Percentiles rank a stretch among this genome's conserved stretches.
Conservation (phyloP, 2,113 vertebrate species). For the Nycticorax nycticorax region DNA sequence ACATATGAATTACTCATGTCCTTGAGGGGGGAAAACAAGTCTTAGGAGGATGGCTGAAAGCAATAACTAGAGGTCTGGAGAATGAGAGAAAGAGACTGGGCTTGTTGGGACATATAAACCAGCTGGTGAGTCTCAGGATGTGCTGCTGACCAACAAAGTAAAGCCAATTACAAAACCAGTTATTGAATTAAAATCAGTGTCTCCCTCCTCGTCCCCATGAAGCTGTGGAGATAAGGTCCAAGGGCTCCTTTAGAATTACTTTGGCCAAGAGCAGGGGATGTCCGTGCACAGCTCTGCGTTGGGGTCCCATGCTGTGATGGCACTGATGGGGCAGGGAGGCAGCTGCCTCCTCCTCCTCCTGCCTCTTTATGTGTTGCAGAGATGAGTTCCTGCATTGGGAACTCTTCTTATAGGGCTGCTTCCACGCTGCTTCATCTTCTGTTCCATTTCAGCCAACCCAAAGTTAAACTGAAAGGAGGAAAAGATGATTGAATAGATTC, state of each 20-base stretch:
- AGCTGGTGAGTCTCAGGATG: not conserved
- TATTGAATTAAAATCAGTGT: not conserved
- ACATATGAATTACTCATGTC: not conserved
- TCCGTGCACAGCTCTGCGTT: fast-evolving
- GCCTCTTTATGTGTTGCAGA: not conserved
- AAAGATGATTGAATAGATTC: not conserved
- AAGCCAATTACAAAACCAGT: fast-evolving
- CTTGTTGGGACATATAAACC: not conserved
- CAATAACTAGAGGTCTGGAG: not conserved
- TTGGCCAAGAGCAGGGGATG: not conserved
- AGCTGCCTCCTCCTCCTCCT: not conserved
- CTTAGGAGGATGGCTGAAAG: not conserved
- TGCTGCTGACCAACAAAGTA: not conserved
- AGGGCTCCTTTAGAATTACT: not conserved
- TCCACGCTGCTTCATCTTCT: fast-evolving
- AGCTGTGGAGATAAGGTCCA: not conserved
- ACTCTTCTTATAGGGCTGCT: not conserved
- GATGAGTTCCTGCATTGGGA: not conserved
- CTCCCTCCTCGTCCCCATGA: not conserved
- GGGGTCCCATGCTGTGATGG: not conserved
- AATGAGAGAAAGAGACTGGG: not conserved
- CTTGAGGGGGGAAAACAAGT: not conserved
- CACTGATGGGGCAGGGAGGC: not conserved
- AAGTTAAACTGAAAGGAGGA: not conserved
- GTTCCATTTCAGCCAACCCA: not conserved